These are phyloP conservation scores for Caenorhabditis tropicalis DNA, from an alignment of 1,140 invertebrate genomes.

Conservation along the genomic window DNA sequence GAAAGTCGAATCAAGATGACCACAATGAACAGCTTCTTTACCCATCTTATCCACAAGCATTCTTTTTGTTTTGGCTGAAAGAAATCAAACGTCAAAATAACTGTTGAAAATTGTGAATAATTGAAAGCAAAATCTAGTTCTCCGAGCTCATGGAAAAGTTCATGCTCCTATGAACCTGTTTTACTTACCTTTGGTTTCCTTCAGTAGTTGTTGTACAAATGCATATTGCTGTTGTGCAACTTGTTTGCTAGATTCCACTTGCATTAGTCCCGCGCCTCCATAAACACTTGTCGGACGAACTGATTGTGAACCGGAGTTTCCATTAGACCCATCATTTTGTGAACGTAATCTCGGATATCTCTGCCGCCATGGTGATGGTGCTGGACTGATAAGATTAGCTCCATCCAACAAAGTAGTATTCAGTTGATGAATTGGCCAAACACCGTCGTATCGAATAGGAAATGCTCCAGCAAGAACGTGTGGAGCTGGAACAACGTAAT, in stretches of 20 bases:
- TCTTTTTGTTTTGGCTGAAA: conserved; percentile 80
- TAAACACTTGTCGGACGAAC: conserved; percentile 44
- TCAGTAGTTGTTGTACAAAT: conserved; percentile 92
- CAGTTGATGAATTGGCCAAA: conserved; percentile 48
- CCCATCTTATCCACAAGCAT: conserved; percentile 98
- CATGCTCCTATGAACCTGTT: not conserved
- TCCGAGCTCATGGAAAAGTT: no score
- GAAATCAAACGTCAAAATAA: not conserved
- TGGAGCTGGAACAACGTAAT: conserved; percentile 67
- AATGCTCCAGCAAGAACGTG: conserved; percentile 53
- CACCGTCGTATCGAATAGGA: conserved; percentile 44
- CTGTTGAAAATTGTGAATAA: not conserved
- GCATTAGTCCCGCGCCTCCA: conserved; percentile 48
- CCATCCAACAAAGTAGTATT: conserved; percentile 53
- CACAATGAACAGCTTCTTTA: conserved; percentile 86
- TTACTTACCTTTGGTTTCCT: conserved; percentile 80
- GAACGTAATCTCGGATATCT: conserved; percentile 53
- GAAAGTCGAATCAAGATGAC: conserved; percentile 77
- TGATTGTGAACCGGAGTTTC: not conserved
- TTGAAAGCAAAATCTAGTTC: no score
- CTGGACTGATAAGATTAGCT: conserved; percentile 45
- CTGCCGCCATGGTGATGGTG: conserved; percentile 65
- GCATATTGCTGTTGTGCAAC: conserved; percentile 95
- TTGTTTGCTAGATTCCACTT: conserved; percentile 61
- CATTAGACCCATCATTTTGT: conserved; percentile 50